phyloP scores from a whole-genome alignment of 2,888 invertebrate genomes.

The Lymantria dispar region DNA sequence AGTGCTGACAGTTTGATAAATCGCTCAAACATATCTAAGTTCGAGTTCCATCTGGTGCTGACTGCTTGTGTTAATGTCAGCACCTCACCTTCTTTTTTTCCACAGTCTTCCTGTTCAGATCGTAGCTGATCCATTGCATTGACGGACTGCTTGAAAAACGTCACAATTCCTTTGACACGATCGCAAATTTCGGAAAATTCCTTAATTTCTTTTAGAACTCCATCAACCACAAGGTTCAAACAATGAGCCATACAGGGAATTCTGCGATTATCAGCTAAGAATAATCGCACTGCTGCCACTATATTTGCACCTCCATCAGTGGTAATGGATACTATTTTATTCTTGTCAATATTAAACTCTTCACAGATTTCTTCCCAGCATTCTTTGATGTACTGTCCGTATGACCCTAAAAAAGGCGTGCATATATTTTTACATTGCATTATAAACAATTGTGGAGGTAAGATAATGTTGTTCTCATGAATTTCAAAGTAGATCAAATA shows the following conservation, averaged over 20 bases:
- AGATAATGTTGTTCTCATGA: too few relatives aligned
- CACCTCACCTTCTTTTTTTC: not conserved
- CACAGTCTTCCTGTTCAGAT: constrained; percentile 22
- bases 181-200: constrained; percentile 4
- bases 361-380: not conserved
- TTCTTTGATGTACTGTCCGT: not conserved
- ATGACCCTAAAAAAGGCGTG: not conserved
- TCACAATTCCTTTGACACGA: constrained; percentile 40
- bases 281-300: constrained; percentile 31
- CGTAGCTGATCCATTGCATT: constrained; percentile 39
- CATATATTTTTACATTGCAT: too few relatives aligned
- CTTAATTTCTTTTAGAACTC: not conserved
- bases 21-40: constrained; percentile 37
- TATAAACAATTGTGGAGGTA: too few relatives aligned
- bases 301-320: constrained; percentile 38
- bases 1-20: constrained; percentile 29
- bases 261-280: constrained; percentile 30
- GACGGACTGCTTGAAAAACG: constrained; percentile 39
- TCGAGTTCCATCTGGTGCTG: constrained; percentile 31
- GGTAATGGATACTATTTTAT: constrained; percentile 27
- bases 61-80: not conserved
- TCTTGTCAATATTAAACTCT: not conserved
- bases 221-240: not conserved
- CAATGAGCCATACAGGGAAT: constrained; percentile 33
- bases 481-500: too few relatives aligned